Base-by-base conservation (phyloP, 2,888 invertebrate species). In the Crossocerus cetratus region DNA sequence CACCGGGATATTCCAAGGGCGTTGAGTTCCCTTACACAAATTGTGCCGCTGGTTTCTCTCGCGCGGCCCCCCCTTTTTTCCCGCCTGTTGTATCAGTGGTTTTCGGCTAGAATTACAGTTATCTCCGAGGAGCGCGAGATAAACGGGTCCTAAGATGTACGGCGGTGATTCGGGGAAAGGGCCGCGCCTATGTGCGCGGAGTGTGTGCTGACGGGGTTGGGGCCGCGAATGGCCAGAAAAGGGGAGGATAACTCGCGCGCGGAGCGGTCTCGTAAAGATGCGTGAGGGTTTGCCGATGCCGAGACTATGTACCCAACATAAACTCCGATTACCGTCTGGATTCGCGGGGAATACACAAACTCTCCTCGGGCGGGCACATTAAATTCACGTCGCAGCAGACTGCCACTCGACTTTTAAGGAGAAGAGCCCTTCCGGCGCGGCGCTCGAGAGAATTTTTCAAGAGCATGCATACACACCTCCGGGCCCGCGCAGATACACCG, bases 21-120 rank as follows among this genome's bases (percentile, higher is more conserved):
- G 61, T 65, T 49, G 44, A 53, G 57, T 67, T 65, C 76, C 70
- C 67, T 76, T 61, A 56, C 63, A 54, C 65, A 65, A 73, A 72
- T 72, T 73, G 32, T 63, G 18, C 45, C 43, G 4, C 32, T 55
- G 22, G 43, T 65, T 32, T 32, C 2, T 32, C 32, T 32, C 58
- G 23, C 18, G n/a, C n/a, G n/a, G n/a, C 18, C 20, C 20, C 59
- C 56, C 11, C 16, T 54, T 58, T 54, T 22, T 49, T 5, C 20
- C 23, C 14, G 58, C 32, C 5, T 8, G 8, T 32, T 32, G 32
- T 32, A 8, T 32, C 49, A 23, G n/a, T 44, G 14, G 16, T 22
- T n/a, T 8, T 14, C 11, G 43, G 43, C 14, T 59, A 4, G 20
- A 59, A 43, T 57, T 57, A 32, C 16, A 16, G 57, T 57, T 23